These are phyloP conservation scores for Todiramphus saurophagus DNA, from an alignment of 2,113 vertebrate genomes.

Conservation along the genomic window DNA sequence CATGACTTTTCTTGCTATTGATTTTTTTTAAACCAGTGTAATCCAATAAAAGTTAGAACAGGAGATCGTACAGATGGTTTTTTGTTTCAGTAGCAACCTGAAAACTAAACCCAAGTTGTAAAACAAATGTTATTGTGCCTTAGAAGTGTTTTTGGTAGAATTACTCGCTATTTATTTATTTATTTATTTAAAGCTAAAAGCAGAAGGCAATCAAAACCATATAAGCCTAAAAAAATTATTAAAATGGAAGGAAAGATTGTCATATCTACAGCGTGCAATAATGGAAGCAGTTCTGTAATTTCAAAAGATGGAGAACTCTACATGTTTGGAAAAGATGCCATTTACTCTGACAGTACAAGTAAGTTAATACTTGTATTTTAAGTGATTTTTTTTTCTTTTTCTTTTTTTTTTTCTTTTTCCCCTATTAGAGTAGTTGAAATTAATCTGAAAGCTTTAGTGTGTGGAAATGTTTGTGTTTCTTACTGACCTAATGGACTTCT, in stretches of 20 bases:
- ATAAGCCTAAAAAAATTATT: conserved; percentile 99
- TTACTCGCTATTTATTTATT: not conserved
- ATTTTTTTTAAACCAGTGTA: not conserved
- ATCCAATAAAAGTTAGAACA: not conserved
- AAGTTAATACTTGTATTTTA: conserved; percentile 64
- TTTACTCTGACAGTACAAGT: conserved; percentile 98
- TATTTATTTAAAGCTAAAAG: conserved; percentile 86
- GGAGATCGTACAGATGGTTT: not conserved
- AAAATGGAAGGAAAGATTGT: conserved; percentile 97
- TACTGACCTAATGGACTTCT: not conserved
- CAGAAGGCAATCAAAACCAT: conserved; percentile 95
- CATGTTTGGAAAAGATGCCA: conserved; percentile 99
- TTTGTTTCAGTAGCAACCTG: not conserved
- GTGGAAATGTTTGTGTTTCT: not conserved
- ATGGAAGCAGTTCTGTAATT: conserved; percentile 97
- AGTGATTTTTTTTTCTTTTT: not conserved
- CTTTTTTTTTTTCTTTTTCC: no score
- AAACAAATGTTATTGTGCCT: not conserved
- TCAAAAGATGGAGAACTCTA: conserved; percentile 99
- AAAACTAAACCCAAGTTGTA: not conserved
- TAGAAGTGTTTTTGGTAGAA: not conserved
- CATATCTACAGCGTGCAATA: conserved; percentile 94
- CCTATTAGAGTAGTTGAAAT: not conserved
- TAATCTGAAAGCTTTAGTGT: not conserved
- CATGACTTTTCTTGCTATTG: not conserved